Conservation (phyloP, 2,888 invertebrate genomes). For the Colletes collaris region DNA sequence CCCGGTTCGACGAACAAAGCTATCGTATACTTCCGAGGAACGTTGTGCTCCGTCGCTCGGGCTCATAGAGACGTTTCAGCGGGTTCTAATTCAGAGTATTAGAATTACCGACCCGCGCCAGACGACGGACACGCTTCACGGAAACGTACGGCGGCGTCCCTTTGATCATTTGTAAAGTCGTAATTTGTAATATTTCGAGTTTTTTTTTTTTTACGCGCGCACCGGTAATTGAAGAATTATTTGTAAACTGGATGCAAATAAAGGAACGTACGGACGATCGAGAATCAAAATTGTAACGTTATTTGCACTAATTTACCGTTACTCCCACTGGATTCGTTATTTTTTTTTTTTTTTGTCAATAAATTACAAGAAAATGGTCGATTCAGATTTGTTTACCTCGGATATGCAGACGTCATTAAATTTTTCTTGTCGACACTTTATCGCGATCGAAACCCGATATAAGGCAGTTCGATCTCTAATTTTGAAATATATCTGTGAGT, state of each 20-base stretch:
- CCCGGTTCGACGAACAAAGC: conserved; percentile 6
- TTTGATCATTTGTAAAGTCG: conserved; percentile 4
- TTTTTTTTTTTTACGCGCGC: background rate
- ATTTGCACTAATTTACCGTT: background rate
- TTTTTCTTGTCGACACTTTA: too few relatives aligned
- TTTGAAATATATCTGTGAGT: too few relatives aligned
- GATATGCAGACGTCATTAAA: too few relatives aligned
- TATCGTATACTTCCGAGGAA: conserved; percentile 7
- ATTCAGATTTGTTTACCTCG: background rate
- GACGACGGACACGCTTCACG: background rate
- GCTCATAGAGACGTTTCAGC: conserved; percentile 9
- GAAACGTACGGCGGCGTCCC: background rate
- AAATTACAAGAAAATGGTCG: background rate
- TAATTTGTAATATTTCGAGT: background rate
- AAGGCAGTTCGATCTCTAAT: too few relatives aligned
- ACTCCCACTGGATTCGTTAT: background rate
- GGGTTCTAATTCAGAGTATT: conserved; percentile 38
- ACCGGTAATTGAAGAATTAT: background rate
- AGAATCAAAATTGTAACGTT: background rate
- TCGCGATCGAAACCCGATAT: too few relatives aligned
- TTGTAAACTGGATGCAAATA: conserved; percentile 13
- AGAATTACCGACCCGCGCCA: conserved; percentile 11
- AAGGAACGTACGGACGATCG: background rate
- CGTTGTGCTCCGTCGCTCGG: background rate
- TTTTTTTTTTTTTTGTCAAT: background rate